Base-by-base conservation (phyloP, 2,797 vertebrate species). In the Choloepus didactylus region DNA sequence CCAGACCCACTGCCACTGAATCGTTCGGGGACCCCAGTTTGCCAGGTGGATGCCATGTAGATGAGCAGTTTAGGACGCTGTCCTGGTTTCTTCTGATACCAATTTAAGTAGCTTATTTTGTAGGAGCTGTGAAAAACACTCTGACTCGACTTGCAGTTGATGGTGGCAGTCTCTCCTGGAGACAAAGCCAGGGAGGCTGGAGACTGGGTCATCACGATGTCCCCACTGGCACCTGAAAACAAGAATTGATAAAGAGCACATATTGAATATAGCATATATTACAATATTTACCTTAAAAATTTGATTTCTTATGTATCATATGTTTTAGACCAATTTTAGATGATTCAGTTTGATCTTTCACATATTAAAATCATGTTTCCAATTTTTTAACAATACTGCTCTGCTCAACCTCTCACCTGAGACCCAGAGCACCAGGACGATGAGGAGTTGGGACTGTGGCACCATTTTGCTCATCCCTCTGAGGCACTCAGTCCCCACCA, bases 1-100 rank as follows among this genome's bases (percentile, higher is more conserved):
- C 35, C 51, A 84, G 79, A 87, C 1, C 31, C 27, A 44, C 66
- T 87, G 59, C 70, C 62, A 0, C 79, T 94, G 70, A 94, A 95
- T 15, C 9, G 0, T 0, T 12, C 29, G 0, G 76, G 29, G 31
- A 93, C 31, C 19, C 59, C 87, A 7, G 66, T 25, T 10, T 14
- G 0, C 6, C 88, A 27, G 14, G 0, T 66, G 9, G 66, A 44
- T 41, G 67, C 35, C 8, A 0, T 0, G 41, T 81, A 88, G 25
- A 91, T 88, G 16, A 95, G 14, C 1, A 0, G 1, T 4, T 56
- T 77, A 0, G 38, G 66, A 6, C 2, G 0, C 21, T 44, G 16
- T 5, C 69, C 73, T 38, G n/a, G 46, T 38, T 60, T 80, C 76
- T 95, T 88, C 38, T 95, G 91, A 31, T 25, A 80, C 72, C 83